Conservation (phyloP, 2,113 vertebrate species). For the Nesoenas mayeri region DNA sequence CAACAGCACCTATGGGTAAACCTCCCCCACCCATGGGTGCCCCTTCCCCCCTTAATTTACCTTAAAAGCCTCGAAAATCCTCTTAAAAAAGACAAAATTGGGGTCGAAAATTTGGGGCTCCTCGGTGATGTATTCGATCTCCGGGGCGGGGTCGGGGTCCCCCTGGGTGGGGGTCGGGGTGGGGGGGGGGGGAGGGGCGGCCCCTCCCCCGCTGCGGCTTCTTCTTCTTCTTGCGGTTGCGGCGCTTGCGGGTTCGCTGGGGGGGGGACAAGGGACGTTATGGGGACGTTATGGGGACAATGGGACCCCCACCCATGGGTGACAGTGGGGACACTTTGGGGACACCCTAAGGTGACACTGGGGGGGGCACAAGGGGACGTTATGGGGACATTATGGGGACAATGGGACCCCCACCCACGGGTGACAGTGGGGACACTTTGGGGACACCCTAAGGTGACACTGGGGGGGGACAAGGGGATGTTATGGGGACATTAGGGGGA, state of each 20-base stretch:
- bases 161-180: no score
- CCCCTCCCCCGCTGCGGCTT: not conserved
- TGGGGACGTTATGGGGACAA: no score
- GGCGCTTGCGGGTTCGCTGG: constrained; percentile 87
- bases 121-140: constrained; percentile 90
- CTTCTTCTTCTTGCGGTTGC: constrained; percentile 77
- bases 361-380: no score
- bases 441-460: no score
- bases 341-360: no score
- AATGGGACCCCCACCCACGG: no score
- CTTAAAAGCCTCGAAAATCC: constrained; percentile 93
- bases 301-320: no score
- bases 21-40: not conserved
- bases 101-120: constrained; percentile 91
- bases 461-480: no score
- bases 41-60: constrained; percentile 41
- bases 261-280: not conserved
- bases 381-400: no score
- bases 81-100: constrained; percentile 92
- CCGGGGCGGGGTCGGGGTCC: not conserved
- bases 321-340: no score
- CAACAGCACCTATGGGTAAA: not conserved
- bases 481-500: no score
- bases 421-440: no score
- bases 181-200: constrained; percentile 35